phyloP scores from a whole-genome alignment of 2,888 invertebrate species.

The Doris montereyensis region DNA sequence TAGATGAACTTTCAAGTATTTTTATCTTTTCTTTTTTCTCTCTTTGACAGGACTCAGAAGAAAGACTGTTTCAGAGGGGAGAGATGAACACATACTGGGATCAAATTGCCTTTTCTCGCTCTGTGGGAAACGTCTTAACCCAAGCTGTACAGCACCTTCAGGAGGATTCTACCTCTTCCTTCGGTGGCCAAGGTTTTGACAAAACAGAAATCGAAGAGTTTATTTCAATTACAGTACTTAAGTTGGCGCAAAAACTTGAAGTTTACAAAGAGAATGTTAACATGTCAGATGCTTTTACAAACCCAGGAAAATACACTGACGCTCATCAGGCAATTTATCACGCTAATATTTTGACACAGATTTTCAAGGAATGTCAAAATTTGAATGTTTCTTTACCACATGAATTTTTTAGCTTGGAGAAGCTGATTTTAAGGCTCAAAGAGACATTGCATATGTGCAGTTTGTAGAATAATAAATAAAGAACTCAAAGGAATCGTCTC shows the following conservation, averaged over 20 bases:
- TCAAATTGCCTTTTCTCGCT: conserved; percentile 48
- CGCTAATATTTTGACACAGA: conserved; percentile 11
- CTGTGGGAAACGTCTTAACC: not conserved
- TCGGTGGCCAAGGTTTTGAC: not conserved
- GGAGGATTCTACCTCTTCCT: not conserved
- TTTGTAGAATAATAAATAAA: no score
- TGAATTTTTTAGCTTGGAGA: no score
- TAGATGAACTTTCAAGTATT: no score
- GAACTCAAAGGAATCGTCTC: no score
- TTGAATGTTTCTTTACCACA: no score
- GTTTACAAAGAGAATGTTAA: not conserved
- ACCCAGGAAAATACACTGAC: conserved; percentile 7
- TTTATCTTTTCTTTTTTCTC: no score
- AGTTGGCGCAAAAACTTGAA: conserved; percentile 1
- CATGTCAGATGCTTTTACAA: conserved; percentile 13
- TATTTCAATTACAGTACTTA: not conserved
- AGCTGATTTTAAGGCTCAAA: no score
- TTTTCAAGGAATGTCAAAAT: no score
- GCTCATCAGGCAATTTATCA: conserved; percentile 10
- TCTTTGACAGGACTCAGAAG: conserved; percentile 50
- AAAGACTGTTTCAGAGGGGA: conserved; percentile 69
- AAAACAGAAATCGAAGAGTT: not conserved
- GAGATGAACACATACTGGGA: conserved; percentile 70
- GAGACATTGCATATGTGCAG: no score
- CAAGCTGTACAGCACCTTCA: not conserved